A percentile compares a stretch with the other conserved stretches of the same genome.
Conservation (phyloP, 2,888 invertebrate genomes). For the Listrodromus nycthemerus region DNA sequence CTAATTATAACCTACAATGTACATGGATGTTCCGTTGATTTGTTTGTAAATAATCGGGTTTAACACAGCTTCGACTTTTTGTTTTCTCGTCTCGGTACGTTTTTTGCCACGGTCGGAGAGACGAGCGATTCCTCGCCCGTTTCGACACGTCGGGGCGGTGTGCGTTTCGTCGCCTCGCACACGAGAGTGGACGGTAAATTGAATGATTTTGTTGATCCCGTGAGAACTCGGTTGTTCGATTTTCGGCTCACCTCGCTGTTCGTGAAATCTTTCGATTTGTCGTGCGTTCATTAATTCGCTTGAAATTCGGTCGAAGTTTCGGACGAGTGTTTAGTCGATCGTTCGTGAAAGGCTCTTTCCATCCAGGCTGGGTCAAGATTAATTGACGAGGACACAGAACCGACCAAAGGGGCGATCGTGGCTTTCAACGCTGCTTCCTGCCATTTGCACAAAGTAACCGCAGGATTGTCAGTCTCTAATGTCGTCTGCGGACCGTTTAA, state of each 20-base stretch:
- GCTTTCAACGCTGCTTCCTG: slow-evolving; percentile 3
- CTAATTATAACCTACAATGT: slow-evolving; percentile 67
- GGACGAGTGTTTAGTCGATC: too few species aligned
- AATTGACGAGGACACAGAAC: not conserved
- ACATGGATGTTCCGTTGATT: slow-evolving; percentile 27
- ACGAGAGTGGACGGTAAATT: not conserved
- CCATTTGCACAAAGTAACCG: not conserved
- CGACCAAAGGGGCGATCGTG: not conserved
- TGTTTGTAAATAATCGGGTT: slow-evolving; percentile 66
- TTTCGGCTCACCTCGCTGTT: not conserved
- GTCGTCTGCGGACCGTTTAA: too few species aligned
- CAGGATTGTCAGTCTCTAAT: not conserved
- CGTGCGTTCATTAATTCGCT: too few species aligned
- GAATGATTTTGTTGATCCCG: slow-evolving; percentile 2
- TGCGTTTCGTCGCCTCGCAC: not conserved
- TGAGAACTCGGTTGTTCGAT: not conserved
- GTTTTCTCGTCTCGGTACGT: not conserved
- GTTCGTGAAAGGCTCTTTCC: not conserved
- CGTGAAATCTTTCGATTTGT: too few species aligned
- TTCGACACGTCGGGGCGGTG: not conserved
- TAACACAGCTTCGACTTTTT: slow-evolving; percentile 22
- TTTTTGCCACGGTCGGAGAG: not conserved
- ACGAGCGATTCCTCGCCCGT: slow-evolving; percentile 1
- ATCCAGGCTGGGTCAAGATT: slow-evolving; percentile 2
- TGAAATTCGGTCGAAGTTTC: too few species aligned